Percentiles rank a stretch among this genome's conserved stretches.
Evolutionary conservation across 2,797 vertebrate genomes (phyloP).

Genomic region (Silurus lanzhouensis): DNA sequence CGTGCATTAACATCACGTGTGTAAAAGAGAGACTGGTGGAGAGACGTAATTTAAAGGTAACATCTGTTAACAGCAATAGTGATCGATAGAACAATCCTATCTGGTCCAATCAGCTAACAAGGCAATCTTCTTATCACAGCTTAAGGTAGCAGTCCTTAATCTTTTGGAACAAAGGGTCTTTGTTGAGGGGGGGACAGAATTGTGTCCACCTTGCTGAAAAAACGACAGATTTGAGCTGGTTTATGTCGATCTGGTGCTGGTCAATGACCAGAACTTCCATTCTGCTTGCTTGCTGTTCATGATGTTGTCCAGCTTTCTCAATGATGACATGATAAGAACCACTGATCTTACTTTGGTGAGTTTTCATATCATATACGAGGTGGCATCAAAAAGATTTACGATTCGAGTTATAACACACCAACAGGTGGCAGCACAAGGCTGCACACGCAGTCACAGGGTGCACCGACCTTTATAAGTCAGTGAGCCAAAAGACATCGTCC

Average conservation of each 20-base stretch:
- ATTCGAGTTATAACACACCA: too few relatives aligned
- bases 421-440: too few relatives aligned
- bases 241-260: not conserved
- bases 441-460: too few relatives aligned
- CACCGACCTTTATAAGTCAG: too few relatives aligned
- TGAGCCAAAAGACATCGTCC: too few relatives aligned
- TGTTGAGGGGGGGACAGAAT: not conserved
- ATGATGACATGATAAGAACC: not conserved
- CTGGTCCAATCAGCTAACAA: not conserved
- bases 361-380: too few relatives aligned
- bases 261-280: not conserved
- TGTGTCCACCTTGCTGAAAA: conserved; percentile 7
- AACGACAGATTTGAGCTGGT: not conserved
- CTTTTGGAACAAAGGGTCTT: conserved; percentile 6
- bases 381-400: too few relatives aligned
- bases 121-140: conserved; percentile 12
- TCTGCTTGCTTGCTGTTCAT: not conserved
- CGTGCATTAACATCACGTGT: conserved; percentile 53
- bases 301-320: not conserved
- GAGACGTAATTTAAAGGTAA: conserved; percentile 30
- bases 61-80: conserved; percentile 27
- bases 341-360: not conserved
- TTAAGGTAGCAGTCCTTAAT: not conserved
- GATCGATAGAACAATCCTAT: conserved; percentile 31
- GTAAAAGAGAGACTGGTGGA: not conserved